Base-by-base conservation (phyloP, 1,140 invertebrate species). In the Anoplophora glabripennis region DNA sequence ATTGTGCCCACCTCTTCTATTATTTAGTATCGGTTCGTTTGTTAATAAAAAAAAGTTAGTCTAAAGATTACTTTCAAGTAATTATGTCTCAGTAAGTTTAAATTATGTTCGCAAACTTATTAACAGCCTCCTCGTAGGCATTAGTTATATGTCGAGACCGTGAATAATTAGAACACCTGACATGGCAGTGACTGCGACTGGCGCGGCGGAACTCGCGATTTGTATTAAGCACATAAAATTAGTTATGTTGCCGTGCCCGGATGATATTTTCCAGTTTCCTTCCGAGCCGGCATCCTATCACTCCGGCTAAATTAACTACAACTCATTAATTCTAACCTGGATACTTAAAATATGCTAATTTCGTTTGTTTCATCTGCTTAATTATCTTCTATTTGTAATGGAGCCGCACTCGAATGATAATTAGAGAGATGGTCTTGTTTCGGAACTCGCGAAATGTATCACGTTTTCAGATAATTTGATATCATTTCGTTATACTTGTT, bases 171-270 rank as follows among this genome's bases (percentile, higher is more conserved):
- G 17, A 51, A 36, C 34, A 51, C 48, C 48, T 51, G 48, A 51
- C 44, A n/a, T n/a, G n/a, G n/a, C n/a, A 51, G 18, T 51, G 48
- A 51, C 11, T 51, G 33, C 48, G 34, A 51, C 28, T 51, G 48
- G 48, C 48, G 17, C n/a, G 34, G 48, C 17, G n/a, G 48, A 33
- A 33, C 33, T 36, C 4, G 17, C 18, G 48, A 51, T 51, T 51
- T 51, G 48, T 51, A 51, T 51, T 51, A 51, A 51, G 48, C 48
- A 51, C 48, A 51, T 51, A 36, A 51, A 51, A 51, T 51, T 34
- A 51, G 48, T 51, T 51, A 51, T 51, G 48, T 51, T 35, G 14
- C 48, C 28, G 4, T 51, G 14, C 17, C 48, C 17, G 21, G 48
- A 51, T 51, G 21, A 51, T 51, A 51, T 51, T 51, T 51, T 35